Evolutionary conservation across 2,888 invertebrate species (phyloP).

Genomic region (Melinaea menophilus): DNA sequence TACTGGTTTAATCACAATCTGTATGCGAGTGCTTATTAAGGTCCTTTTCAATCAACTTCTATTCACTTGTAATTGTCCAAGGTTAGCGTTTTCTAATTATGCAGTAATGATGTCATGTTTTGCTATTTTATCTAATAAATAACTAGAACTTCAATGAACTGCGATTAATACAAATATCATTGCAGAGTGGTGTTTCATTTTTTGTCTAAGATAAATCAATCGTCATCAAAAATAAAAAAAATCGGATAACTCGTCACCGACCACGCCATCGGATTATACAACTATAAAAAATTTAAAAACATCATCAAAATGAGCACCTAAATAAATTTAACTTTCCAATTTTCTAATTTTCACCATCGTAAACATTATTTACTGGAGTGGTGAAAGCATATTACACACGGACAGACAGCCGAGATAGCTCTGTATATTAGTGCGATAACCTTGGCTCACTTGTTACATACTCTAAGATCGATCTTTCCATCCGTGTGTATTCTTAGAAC

Average conservation of each 20-base stretch:
- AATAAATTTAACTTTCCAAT: slow-evolving; percentile 42
- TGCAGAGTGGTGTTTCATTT: too few species aligned
- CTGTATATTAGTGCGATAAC: slow-evolving; percentile 19
- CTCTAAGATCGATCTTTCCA: slow-evolving; percentile 24
- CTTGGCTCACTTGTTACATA: slow-evolving; percentile 18
- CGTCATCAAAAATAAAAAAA: too few species aligned
- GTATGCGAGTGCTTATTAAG: too few species aligned
- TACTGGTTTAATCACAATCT: slow-evolving; percentile 15
- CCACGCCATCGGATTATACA: too few species aligned
- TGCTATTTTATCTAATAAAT: too few species aligned
- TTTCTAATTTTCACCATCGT: slow-evolving; percentile 64
- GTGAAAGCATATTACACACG: slow-evolving; percentile 49
- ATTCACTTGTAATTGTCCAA: neutral
- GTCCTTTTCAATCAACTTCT: too few species aligned
- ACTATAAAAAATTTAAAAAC: too few species aligned
- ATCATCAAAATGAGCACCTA: neutral
- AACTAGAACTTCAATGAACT: slow-evolving; percentile 22
- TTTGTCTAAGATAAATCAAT: too few species aligned
- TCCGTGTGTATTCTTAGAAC: neutral
- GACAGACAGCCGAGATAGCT: slow-evolving; percentile 21
- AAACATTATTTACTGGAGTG: slow-evolving; percentile 54
- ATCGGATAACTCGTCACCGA: too few species aligned
- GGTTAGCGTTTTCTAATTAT: slow-evolving; percentile 8
- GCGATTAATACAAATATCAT: neutral
- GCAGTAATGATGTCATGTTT: too few species aligned